These are phyloP conservation scores for Apamea epomidion DNA, from an alignment of 2,888 invertebrate genomes.

Conservation along the genomic window DNA sequence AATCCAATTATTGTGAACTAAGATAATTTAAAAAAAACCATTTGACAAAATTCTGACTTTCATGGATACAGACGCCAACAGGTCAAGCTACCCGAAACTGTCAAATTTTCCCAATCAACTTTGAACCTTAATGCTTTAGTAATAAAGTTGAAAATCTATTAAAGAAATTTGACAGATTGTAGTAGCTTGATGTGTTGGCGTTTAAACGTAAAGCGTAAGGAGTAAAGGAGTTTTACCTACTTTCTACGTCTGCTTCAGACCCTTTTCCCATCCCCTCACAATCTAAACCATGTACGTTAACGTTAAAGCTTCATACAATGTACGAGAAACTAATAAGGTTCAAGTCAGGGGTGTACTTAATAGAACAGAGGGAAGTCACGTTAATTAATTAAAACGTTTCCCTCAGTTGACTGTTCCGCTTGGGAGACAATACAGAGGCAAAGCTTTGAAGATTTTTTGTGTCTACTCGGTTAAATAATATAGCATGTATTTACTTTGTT, in stretches of 20 bases:
- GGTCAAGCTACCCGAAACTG: too few species aligned
- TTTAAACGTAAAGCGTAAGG: too few species aligned
- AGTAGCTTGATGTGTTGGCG: too few species aligned
- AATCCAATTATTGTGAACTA: too few species aligned
- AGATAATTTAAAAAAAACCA: neutral
- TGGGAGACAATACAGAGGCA: constrained; percentile 34
- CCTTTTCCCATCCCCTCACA: neutral
- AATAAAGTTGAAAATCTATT: too few species aligned
- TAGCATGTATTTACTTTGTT: constrained; percentile 11
- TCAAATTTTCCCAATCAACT: too few species aligned
- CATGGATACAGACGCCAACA: too few species aligned
- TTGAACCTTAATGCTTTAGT: too few species aligned
- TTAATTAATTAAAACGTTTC: constrained; percentile 65
- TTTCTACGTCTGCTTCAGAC: neutral
- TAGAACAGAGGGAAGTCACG: constrained; percentile 26
- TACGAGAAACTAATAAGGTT: constrained; percentile 27
- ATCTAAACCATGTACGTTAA: constrained; percentile 22
- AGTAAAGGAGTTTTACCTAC: neutral
- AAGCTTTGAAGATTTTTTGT: constrained; percentile 41
- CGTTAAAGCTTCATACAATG: constrained; percentile 17
- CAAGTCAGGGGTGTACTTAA: constrained; percentile 34
- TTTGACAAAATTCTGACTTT: neutral
- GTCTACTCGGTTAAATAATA: constrained; percentile 36
- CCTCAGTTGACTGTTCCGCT: constrained; percentile 57
- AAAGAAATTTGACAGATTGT: too few species aligned